Conservation (phyloP, 1,140 invertebrate species). For the Psilanteris sp. region DNA sequence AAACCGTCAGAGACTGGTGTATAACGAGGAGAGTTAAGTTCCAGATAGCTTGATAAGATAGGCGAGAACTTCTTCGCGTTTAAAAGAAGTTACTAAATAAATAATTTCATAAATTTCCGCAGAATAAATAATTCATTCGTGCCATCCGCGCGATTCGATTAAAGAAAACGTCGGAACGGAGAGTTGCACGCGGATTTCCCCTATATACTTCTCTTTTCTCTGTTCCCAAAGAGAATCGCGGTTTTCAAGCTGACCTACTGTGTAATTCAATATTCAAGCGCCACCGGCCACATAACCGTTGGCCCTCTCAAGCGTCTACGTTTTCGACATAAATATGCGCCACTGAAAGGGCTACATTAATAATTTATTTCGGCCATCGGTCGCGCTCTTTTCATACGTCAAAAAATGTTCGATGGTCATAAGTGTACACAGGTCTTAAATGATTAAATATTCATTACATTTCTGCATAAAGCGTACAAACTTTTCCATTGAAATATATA, state of each 20-base stretch:
- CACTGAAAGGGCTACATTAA: constrained; percentile 45
- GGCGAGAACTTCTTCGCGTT: background rate
- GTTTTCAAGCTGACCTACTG: constrained; percentile 53
- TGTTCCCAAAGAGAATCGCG: constrained; percentile 21
- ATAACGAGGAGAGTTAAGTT: too few species aligned
- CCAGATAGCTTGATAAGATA: too few species aligned
- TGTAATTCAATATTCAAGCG: constrained; percentile 57
- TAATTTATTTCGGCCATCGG: constrained; percentile 46
- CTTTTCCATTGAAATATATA: too few species aligned
- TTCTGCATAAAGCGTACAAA: too few species aligned
- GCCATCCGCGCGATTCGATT: constrained; percentile 20
- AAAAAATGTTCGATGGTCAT: background rate
- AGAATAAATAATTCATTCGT: constrained; percentile 35
- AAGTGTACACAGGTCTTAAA: background rate
- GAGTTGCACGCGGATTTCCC: constrained; percentile 21
- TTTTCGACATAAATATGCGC: constrained; percentile 53
- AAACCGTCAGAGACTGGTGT: too few species aligned
- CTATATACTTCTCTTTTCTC: background rate
- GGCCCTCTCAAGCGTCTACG: constrained; percentile 29
- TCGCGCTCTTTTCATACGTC: constrained; percentile 6
- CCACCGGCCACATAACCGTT: constrained; percentile 33
- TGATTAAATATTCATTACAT: too few species aligned
- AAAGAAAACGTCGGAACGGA: constrained; percentile 22
- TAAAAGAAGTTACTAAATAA: constrained; percentile 22
- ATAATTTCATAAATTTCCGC: constrained; percentile 21